Conservation (phyloP, 2,797 vertebrate genomes). For the Pangasius krempfi region DNA sequence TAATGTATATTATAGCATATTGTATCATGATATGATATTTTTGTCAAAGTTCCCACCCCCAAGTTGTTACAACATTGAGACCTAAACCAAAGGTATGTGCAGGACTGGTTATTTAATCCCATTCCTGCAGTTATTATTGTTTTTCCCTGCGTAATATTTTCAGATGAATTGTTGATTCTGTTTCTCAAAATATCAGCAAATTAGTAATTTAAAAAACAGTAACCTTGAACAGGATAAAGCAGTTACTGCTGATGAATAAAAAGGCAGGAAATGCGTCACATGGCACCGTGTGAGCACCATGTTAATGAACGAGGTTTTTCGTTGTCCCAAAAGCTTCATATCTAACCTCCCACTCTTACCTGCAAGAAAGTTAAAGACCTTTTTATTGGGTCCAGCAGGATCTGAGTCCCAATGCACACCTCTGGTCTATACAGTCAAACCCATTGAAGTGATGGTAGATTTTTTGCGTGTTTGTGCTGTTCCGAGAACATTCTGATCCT, state of each 20-base stretch:
- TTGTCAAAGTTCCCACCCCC: neutral
- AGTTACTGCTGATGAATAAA: slow-evolving; percentile 5
- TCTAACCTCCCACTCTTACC: neutral
- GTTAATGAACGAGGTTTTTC: neutral
- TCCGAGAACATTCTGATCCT: slow-evolving; percentile 9
- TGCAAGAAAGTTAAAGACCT: neutral
- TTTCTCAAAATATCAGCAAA: neutral
- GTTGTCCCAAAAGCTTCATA: neutral
- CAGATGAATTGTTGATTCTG: neutral
- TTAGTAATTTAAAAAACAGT: neutral
- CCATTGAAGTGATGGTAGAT: neutral
- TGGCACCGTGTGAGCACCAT: neutral
- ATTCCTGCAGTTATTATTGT: neutral
- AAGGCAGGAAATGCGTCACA: slow-evolving; percentile 2
- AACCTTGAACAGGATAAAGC: neutral
- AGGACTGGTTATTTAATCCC: neutral
- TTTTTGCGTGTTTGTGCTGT: neutral
- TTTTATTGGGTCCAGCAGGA: neutral
- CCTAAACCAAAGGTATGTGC: neutral
- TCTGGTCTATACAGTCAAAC: neutral
- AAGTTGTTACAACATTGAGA: neutral
- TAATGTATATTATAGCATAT: no score
- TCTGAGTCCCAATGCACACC: neutral
- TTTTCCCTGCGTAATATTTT: neutral
- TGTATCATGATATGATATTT: neutral